These are phyloP conservation scores for Chondrosia reniformis DNA, from an alignment of 37 sponge, comb jelly and placozoan genomes.

Conservation along the genomic window DNA sequence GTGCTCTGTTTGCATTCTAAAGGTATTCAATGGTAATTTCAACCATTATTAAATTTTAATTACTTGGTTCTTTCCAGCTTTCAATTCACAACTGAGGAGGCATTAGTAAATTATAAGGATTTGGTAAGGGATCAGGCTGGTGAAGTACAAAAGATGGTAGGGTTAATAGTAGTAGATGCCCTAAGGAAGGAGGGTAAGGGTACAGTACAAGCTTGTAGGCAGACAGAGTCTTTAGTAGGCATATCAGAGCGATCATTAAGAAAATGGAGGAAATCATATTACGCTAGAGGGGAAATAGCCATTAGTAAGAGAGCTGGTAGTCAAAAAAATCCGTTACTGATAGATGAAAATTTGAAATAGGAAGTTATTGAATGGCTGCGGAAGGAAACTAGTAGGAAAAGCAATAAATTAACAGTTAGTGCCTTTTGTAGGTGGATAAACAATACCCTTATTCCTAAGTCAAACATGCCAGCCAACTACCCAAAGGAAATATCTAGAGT, in stretches of 20 bases:
- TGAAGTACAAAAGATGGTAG: background rate
- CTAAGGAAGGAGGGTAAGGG: background rate
- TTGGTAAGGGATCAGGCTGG: background rate
- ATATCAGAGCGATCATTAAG: slow-evolving; percentile 3
- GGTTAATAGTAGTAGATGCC: background rate
- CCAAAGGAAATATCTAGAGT: background rate
- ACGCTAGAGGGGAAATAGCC: background rate
- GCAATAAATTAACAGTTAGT: background rate
- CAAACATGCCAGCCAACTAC: background rate
- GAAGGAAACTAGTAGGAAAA: background rate
- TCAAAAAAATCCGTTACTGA: no score
- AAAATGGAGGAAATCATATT: background rate
- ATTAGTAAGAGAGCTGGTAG: background rate
- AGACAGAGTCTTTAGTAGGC: background rate
- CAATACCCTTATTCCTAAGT: background rate
- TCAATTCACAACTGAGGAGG: background rate
- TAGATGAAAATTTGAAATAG: no score
- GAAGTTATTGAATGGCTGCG: background rate
- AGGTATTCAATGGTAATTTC: no score
- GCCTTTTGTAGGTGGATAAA: background rate
- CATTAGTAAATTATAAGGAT: background rate
- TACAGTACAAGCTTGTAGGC: background rate
- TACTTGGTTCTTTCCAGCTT: no score
- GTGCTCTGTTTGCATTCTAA: no score
- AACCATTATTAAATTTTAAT: no score